A percentile compares a stretch with the other conserved stretches of the same genome.
Evolutionary conservation across 2,113 vertebrate genomes (phyloP).

Genomic region (Anser brachyrhynchus): DNA sequence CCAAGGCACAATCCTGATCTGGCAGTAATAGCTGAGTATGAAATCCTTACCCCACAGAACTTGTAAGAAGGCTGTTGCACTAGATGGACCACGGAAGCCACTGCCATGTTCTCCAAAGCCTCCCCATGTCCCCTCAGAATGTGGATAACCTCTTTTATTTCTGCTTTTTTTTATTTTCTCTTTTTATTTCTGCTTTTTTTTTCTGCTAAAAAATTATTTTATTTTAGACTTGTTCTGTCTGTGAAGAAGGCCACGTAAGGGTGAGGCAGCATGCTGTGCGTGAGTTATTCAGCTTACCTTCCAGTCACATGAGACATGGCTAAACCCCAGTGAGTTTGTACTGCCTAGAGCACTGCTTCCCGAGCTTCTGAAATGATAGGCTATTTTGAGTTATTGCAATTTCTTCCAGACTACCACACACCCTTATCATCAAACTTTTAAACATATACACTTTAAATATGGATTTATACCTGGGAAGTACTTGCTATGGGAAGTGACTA

Average conservation of each 20-base stretch:
- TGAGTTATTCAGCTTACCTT: constrained; percentile 41
- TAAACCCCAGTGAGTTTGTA: constrained; percentile 37
- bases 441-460: background rate
- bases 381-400: background rate
- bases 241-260: constrained; percentile 4
- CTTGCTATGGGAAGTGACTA: background rate
- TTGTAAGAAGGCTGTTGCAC: rapidly evolving
- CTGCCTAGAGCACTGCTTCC: background rate
- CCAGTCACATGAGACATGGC: constrained; percentile 21
- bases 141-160: background rate
- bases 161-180: background rate
- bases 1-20: background rate
- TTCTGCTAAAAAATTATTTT: too few species aligned
- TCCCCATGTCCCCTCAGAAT: background rate
- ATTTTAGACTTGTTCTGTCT: background rate
- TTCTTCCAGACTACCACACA: background rate
- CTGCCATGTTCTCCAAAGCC: background rate
- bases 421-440: background rate
- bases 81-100: too few species aligned
- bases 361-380: background rate
- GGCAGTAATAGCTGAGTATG: rapidly evolving
- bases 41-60: background rate
- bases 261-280: constrained; percentile 42
- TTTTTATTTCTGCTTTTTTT: too few species aligned
- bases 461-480: background rate